Conservation (phyloP, 2,113 vertebrate genomes). For the Ictidomys tridecemlineatus region DNA sequence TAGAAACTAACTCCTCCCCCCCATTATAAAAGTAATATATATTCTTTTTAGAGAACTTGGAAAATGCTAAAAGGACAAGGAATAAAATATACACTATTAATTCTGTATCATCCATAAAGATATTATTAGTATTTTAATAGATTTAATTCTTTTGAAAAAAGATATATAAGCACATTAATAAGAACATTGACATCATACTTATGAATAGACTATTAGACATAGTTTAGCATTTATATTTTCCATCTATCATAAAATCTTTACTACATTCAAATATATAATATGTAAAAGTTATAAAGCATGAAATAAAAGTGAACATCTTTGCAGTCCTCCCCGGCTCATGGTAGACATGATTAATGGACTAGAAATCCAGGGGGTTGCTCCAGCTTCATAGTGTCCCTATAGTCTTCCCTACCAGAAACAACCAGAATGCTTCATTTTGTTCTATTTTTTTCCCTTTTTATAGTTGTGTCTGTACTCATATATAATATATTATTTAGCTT, state of each 20-base stretch:
- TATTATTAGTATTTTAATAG: constrained; percentile 20
- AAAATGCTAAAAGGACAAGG: constrained; percentile 19
- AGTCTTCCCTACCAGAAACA: neutral
- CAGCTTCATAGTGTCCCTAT: neutral
- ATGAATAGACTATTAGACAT: neutral
- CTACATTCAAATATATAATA: constrained; percentile 18
- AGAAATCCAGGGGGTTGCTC: neutral
- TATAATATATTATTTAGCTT: constrained; percentile 26
- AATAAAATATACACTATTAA: constrained; percentile 26
- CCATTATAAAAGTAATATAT: constrained; percentile 52
- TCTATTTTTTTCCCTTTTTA: neutral
- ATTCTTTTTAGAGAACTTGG: constrained; percentile 43
- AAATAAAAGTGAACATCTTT: constrained; percentile 19
- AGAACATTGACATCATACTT: neutral
- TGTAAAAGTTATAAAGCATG: neutral
- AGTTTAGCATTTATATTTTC: constrained; percentile 31
- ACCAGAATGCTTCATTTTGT: neutral
- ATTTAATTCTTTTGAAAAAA: constrained; percentile 11
- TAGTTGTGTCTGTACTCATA: neutral
- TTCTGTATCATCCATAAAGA: constrained; percentile 36
- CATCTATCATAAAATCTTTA: constrained; percentile 19
- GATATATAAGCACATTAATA: neutral
- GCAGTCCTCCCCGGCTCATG: neutral
- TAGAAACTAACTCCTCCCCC: constrained; percentile 35
- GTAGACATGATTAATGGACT: neutral